These are phyloP conservation scores for Yponomeuta sedellus DNA, from an alignment of 2,888 invertebrate species.

Conservation along the genomic window DNA sequence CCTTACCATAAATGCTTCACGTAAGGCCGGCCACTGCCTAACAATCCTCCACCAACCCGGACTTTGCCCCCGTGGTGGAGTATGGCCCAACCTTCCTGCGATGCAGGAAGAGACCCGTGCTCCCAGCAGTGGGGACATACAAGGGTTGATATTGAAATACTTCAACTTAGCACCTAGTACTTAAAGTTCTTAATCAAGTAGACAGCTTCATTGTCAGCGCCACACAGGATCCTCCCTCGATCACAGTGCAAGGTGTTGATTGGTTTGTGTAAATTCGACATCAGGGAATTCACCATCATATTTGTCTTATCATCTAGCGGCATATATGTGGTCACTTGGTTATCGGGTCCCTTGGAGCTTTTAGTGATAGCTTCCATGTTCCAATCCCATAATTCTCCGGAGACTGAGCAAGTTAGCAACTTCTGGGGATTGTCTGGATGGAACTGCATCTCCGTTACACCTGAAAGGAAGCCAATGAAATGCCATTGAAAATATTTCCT, in stretches of 20 bases:
- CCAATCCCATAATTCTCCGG: slow-evolving; percentile 95
- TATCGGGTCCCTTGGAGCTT: slow-evolving; percentile 49
- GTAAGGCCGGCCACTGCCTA: too few relatives aligned
- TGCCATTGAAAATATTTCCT: too few relatives aligned
- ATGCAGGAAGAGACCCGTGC: too few relatives aligned
- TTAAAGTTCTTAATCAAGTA: slow-evolving; percentile 84
- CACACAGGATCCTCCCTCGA: slow-evolving; percentile 85
- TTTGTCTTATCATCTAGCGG: slow-evolving; percentile 81
- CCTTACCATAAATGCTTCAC: slow-evolving; percentile 14
- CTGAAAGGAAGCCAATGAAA: neutral
- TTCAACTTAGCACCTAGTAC: slow-evolving; percentile 35
- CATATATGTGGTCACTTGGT: slow-evolving; percentile 78
- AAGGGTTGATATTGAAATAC: too few relatives aligned
- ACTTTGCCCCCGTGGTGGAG: too few relatives aligned
- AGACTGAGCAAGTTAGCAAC: slow-evolving; percentile 86
- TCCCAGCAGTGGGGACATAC: too few relatives aligned
- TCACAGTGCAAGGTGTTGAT: slow-evolving; percentile 89
- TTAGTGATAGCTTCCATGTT: slow-evolving; percentile 77
- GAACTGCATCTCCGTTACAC: slow-evolving; percentile 91
- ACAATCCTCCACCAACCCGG: too few relatives aligned
- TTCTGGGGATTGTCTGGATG: slow-evolving; percentile 91
- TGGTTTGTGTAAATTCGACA: slow-evolving; percentile 84
- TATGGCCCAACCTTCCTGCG: too few relatives aligned
- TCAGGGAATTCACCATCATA: slow-evolving; percentile 83
- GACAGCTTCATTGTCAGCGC: slow-evolving; percentile 92